These are phyloP conservation scores for Sciurus vulgaris DNA, from an alignment of 2,797 vertebrate genomes.

Conservation along the genomic window DNA sequence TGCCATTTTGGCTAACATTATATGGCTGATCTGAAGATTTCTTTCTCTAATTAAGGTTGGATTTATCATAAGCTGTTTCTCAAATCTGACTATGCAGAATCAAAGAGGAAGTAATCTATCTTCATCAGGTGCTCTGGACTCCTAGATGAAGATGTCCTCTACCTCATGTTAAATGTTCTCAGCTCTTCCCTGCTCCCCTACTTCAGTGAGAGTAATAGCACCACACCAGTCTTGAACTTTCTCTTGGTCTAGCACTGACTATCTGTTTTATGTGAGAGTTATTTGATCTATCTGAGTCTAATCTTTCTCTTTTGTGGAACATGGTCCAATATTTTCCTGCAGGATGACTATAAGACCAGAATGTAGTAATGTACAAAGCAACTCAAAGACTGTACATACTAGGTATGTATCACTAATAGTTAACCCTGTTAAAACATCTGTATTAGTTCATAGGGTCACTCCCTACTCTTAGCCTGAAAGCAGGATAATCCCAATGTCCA, in stretches of 20 bases:
- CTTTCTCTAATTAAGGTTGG: slow-evolving; percentile 49
- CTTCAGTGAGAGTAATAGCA: neutral
- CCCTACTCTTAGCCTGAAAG: neutral
- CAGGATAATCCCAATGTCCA: neutral
- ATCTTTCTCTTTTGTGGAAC: neutral
- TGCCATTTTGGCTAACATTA: slow-evolving; percentile 20
- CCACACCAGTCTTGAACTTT: neutral
- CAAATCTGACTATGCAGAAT: slow-evolving; percentile 37
- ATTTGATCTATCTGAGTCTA: neutral
- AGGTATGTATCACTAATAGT: neutral
- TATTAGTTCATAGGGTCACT: slow-evolving; percentile 15
- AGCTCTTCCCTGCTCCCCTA: neutral
- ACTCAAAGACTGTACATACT: neutral
- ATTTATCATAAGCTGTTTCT: slow-evolving; percentile 40
- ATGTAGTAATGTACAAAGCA: neutral
- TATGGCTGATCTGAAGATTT: slow-evolving; percentile 56
- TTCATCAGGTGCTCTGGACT: neutral
- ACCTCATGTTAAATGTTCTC: neutral
- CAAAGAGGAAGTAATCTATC: neutral
- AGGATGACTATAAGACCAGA: neutral
- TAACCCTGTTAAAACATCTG: neutral
- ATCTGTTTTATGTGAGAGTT: neutral
- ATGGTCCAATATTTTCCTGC: neutral
- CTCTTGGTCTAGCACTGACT: neutral
- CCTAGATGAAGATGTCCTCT: neutral